These are phyloP conservation scores for Lacerta bilineata DNA, from an alignment of 2,797 vertebrate genomes.

Conservation along the genomic window DNA sequence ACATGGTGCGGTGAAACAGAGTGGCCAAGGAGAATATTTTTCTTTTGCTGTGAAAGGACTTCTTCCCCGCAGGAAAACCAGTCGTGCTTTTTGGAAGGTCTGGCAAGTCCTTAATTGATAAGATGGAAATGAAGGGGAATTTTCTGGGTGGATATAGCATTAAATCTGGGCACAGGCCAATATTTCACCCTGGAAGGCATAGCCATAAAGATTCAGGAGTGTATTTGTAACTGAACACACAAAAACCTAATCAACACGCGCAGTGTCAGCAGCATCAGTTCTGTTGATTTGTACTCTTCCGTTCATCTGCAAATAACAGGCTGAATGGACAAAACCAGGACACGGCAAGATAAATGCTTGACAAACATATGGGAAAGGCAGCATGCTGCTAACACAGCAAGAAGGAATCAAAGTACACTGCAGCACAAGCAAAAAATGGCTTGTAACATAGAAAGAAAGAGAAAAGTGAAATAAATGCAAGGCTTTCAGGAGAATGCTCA, in stretches of 20 bases:
- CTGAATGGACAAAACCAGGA: constrained; percentile 52
- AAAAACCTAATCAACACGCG: constrained; percentile 33
- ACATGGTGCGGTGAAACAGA: background rate
- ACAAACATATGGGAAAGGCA: constrained; percentile 5
- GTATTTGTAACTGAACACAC: constrained; percentile 12
- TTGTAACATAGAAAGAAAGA: constrained; percentile 9
- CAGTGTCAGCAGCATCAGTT: constrained; percentile 28
- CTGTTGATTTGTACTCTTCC: constrained; percentile 43
- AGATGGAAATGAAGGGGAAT: background rate
- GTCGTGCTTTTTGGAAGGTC: background rate
- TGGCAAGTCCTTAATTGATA: background rate
- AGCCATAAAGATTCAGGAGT: background rate
- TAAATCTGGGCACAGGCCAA: background rate
- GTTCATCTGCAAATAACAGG: constrained; percentile 48
- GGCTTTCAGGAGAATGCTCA: background rate
- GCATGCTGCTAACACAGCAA: constrained; percentile 20
- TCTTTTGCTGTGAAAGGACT: background rate
- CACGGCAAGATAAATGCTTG: constrained; percentile 38
- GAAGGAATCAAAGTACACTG: constrained; percentile 44
- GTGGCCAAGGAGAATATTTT: constrained; percentile 10
- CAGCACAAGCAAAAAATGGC: constrained; percentile 37
- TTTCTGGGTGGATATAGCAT: background rate
- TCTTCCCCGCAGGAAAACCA: no score
- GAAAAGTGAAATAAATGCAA: constrained; percentile 13
- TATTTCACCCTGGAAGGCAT: background rate